Evolutionary conservation across 1,140 invertebrate species (phyloP).

Genomic region (Hypothenemus hampei): DNA sequence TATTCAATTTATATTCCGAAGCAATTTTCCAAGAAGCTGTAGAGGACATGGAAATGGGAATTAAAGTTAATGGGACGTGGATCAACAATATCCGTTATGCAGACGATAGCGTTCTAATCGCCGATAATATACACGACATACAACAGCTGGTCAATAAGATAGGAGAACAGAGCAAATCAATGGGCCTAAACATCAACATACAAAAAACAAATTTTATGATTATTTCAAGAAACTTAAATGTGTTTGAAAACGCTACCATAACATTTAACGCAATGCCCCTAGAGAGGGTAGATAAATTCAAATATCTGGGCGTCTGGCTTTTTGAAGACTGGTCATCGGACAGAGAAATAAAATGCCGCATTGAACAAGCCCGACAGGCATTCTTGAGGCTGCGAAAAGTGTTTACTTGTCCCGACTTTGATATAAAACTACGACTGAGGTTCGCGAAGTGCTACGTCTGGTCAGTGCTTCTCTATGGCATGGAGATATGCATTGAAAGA

Average conservation of each 20-base stretch:
- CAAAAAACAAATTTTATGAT: conserved; percentile 7
- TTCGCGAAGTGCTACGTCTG: conserved; percentile 2
- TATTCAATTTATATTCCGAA: too few relatives aligned
- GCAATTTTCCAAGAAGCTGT: too few relatives aligned
- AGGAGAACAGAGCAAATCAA: too few relatives aligned
- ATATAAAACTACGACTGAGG: neutral
- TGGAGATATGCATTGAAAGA: too few relatives aligned
- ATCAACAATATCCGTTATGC: too few relatives aligned
- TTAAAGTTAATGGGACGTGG: too few relatives aligned
- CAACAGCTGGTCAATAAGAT: too few relatives aligned
- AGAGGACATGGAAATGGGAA: too few relatives aligned
- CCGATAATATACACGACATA: too few relatives aligned
- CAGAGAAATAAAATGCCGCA: neutral
- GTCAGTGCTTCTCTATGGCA: conserved; percentile 2
- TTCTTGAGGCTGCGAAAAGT: neutral
- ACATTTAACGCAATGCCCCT: neutral
- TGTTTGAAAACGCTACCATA: neutral
- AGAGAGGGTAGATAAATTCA: conserved; percentile 1
- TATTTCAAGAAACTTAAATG: neutral
- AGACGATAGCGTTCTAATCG: too few relatives aligned
- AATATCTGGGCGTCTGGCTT: neutral
- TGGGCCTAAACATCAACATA: too few relatives aligned
- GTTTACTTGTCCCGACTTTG: conserved; percentile 1
- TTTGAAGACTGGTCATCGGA: neutral
- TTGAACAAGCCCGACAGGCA: neutral